These are phyloP conservation scores for Dufourea novaeangliae DNA, from an alignment of 1,140 invertebrate species.

Conservation along the genomic window DNA sequence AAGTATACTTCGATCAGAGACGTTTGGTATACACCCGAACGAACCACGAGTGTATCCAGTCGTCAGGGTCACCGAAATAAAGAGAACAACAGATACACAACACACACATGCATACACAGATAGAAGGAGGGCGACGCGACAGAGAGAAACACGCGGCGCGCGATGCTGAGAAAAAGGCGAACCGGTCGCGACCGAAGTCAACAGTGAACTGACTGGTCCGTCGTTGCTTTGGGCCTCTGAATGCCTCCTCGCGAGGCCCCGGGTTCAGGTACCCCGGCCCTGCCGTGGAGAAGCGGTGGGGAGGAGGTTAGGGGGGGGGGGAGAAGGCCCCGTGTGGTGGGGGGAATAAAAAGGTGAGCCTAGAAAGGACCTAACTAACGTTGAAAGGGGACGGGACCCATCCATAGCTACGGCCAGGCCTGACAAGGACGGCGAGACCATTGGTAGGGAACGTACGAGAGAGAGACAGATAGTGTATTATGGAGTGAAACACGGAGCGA, in stretches of 20 bases:
- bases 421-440: conserved; percentile 35
- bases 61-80: too few relatives aligned
- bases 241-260: conserved; percentile 59
- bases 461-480: conserved; percentile 23
- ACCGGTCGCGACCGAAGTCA: conserved; percentile 77
- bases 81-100: too few relatives aligned
- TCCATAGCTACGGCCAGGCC: conserved; percentile 54
- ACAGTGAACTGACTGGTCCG: conserved; percentile 77
- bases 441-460: conserved; percentile 26
- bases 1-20: not conserved
- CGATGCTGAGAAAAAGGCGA: conserved; percentile 55
- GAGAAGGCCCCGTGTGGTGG: conserved; percentile 59
- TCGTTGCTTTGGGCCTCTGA: conserved; percentile 67
- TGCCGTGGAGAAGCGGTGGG: conserved; percentile 45
- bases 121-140: too few relatives aligned
- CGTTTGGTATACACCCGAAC: too few relatives aligned
- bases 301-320: too few relatives aligned
- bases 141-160: conserved; percentile 35
- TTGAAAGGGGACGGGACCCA: conserved; percentile 70
- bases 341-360: conserved; percentile 78
- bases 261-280: conserved; percentile 65
- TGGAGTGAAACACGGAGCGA: conserved; percentile 28
- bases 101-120: too few relatives aligned
- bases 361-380: conserved; percentile 79
- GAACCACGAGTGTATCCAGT: not conserved